A percentile compares a stretch with the other conserved stretches of the same genome.
These are phyloP conservation scores for Indicator maculatus DNA, from an alignment of 2,113 vertebrate species.

Conservation along the genomic window DNA sequence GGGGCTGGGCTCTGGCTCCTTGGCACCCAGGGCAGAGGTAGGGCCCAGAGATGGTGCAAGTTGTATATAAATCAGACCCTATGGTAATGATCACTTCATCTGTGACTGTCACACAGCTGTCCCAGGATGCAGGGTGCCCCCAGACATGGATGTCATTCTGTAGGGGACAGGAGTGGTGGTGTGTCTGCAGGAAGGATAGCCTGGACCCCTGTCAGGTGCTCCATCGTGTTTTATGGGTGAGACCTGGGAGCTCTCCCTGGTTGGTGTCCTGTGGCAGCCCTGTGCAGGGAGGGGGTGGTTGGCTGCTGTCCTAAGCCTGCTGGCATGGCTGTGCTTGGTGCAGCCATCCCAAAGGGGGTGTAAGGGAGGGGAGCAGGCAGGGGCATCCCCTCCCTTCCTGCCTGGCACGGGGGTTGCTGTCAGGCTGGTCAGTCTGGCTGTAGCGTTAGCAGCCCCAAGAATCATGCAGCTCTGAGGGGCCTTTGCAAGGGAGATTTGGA, in stretches of 20 bases:
- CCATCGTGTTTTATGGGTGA: fast-evolving
- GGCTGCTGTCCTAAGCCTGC: neutral
- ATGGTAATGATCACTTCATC: fast-evolving
- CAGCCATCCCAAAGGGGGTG: fast-evolving
- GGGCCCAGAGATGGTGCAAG: fast-evolving
- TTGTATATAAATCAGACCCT: fast-evolving
- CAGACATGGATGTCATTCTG: fast-evolving
- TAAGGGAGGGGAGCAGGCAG: neutral
- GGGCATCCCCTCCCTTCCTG: neutral
- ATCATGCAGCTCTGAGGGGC: neutral
- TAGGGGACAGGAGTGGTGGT: fast-evolving
- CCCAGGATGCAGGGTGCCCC: fast-evolving
- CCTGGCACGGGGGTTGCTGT: neutral
- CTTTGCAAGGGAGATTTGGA: neutral
- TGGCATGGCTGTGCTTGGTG: fast-evolving
- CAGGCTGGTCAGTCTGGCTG: neutral
- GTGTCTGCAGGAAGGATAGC: fast-evolving
- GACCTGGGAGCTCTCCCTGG: neutral
- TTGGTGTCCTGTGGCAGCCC: fast-evolving
- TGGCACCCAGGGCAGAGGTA: fast-evolving
- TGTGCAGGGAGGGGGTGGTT: neutral
- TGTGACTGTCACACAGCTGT: fast-evolving
- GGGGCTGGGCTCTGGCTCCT: neutral
- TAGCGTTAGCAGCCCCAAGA: neutral
- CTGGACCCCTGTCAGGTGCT: fast-evolving